Evolutionary conservation across 2,113 vertebrate species (phyloP).

Genomic region (Hyperopisus bebe): DNA sequence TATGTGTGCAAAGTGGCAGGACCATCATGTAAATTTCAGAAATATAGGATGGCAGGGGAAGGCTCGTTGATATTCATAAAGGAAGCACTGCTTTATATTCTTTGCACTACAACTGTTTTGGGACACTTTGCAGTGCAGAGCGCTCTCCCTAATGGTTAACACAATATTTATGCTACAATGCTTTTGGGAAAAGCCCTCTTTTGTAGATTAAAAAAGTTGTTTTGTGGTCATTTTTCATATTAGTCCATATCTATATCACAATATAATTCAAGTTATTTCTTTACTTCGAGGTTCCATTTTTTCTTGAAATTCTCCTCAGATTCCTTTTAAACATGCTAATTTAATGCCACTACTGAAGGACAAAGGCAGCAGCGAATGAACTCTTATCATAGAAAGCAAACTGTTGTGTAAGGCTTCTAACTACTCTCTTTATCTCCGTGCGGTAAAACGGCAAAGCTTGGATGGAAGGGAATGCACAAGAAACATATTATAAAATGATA

Average conservation of each 20-base stretch:
- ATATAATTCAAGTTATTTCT: neutral
- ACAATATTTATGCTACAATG: no score
- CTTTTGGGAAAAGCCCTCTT: no score
- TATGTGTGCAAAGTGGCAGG: no score
- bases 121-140: no score
- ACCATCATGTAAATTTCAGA: no score
- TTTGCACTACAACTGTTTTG: no score
- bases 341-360: neutral
- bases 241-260: neutral
- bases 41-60: no score
- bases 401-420: slow-evolving; percentile 4
- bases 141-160: no score
- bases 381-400: slow-evolving; percentile 21
- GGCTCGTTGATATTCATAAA: no score
- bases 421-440: neutral
- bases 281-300: neutral
- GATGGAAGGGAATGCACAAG: neutral
- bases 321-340: neutral
- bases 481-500: slow-evolving; percentile 39
- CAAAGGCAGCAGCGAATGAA: slow-evolving; percentile 24
- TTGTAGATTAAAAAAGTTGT: no score
- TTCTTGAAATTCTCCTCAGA: neutral
- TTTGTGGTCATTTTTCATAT: no score
- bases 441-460: neutral
- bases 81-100: no score